Evolutionary conservation across 2,113 vertebrate genomes (phyloP).

Genomic region (Nycticebus coucang): DNA sequence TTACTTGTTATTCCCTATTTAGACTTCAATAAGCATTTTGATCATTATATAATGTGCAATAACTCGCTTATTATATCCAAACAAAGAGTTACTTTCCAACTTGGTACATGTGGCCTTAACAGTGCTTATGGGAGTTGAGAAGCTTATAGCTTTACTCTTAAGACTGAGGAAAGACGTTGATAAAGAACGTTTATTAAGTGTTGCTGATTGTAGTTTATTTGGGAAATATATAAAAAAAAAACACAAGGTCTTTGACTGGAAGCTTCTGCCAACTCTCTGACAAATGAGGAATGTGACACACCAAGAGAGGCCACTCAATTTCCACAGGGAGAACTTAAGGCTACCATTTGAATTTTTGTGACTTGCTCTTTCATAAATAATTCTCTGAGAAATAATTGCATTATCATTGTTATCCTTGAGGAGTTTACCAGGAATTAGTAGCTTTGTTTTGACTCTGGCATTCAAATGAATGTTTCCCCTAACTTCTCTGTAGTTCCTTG

Average conservation of each 20-base stretch:
- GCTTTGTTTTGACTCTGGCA: slow-evolving; percentile 60
- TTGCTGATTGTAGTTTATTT: slow-evolving; percentile 59
- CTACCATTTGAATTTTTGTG: slow-evolving; percentile 68
- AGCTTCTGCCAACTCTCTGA: slow-evolving; percentile 54
- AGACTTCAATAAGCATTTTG: slow-evolving; percentile 77
- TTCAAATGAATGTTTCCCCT: slow-evolving; percentile 28
- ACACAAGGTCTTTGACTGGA: slow-evolving; percentile 22
- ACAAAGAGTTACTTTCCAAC: slow-evolving; percentile 60
- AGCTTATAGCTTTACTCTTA: slow-evolving; percentile 25
- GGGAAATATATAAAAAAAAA: slow-evolving; percentile 53
- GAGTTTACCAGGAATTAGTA: slow-evolving; percentile 41
- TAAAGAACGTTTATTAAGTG: slow-evolving; percentile 63
- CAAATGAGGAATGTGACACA: not conserved
- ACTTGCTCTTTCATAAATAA: slow-evolving; percentile 34
- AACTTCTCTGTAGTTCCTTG: slow-evolving; percentile 48
- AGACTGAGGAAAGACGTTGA: slow-evolving; percentile 58
- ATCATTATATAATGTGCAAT: slow-evolving; percentile 77
- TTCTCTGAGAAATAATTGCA: slow-evolving; percentile 54
- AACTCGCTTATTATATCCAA: slow-evolving; percentile 73
- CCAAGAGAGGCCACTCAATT: slow-evolving; percentile 49
- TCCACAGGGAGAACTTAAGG: slow-evolving; percentile 1
- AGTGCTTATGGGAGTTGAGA: slow-evolving; percentile 37
- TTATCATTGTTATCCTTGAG: slow-evolving; percentile 24
- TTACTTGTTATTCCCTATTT: slow-evolving; percentile 60
- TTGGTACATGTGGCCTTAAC: slow-evolving; percentile 12